Conservation (phyloP, 2,888 invertebrate genomes). For the Cheilosia variabilis region DNA sequence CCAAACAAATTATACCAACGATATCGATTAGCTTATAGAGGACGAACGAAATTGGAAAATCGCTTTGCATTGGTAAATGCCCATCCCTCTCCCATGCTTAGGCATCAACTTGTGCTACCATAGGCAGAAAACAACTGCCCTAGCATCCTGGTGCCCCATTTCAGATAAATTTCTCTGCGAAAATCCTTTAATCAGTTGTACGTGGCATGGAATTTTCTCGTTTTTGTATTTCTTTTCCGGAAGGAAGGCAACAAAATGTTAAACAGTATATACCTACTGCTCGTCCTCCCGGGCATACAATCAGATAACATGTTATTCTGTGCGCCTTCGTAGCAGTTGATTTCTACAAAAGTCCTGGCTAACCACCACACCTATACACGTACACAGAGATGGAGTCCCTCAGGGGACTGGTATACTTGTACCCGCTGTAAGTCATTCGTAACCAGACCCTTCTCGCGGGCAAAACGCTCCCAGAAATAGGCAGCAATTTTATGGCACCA, state of each 20-base stretch:
- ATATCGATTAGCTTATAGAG: conserved; percentile 59
- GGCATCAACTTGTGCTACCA: conserved; percentile 24
- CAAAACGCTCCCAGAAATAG: conserved; percentile 17
- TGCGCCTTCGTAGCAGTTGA: conserved; percentile 33
- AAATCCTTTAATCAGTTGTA: conserved; percentile 72
- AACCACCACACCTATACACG: conserved; percentile 18
- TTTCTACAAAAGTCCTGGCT: conserved; percentile 4
- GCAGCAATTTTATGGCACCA: conserved; percentile 52
- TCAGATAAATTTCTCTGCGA: conserved; percentile 58
- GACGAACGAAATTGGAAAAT: conserved; percentile 36
- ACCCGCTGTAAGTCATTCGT: conserved; percentile 50
- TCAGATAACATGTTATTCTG: conserved; percentile 45
- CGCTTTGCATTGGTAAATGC: conserved; percentile 16
- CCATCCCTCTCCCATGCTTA: conserved; percentile 8
- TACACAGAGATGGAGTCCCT: conserved; percentile 5
- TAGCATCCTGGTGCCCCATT: conserved; percentile 16
- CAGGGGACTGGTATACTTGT: background rate
- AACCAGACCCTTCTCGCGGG: background rate
- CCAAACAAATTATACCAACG: conserved; percentile 47
- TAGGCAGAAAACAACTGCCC: conserved; percentile 23
- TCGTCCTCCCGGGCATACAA: conserved; percentile 38
- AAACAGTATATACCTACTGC: conserved; percentile 10
- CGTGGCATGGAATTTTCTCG: conserved; percentile 35
- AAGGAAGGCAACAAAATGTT: background rate
- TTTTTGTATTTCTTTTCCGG: background rate